These are phyloP conservation scores for Catharus minimus DNA, from an alignment of 2,113 vertebrate genomes.

Conservation along the genomic window DNA sequence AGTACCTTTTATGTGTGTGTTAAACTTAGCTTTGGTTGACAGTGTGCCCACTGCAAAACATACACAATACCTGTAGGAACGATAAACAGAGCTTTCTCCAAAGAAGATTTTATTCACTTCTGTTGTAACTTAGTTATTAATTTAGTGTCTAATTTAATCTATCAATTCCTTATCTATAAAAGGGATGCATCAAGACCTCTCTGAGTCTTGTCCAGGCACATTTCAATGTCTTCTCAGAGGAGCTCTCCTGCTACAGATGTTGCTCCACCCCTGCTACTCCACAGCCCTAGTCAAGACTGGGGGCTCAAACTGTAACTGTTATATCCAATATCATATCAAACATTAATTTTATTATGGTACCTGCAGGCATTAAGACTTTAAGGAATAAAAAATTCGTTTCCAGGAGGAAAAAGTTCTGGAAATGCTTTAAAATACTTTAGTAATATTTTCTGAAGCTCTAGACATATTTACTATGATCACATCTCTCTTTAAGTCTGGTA, in stretches of 20 bases:
- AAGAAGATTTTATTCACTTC: slow-evolving; percentile 7
- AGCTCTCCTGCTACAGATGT: neutral
- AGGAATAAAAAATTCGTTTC: neutral
- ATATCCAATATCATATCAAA: neutral
- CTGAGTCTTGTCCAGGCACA: slow-evolving; percentile 3
- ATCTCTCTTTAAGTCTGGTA: neutral
- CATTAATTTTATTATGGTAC: neutral
- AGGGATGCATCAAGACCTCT: neutral
- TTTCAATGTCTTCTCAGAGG: neutral
- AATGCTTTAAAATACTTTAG: neutral
- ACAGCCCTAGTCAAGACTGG: neutral
- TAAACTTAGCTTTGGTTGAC: slow-evolving; percentile 54
- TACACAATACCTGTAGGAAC: slow-evolving; percentile 36
- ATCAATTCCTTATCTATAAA: slow-evolving; percentile 27
- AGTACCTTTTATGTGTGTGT: slow-evolving; percentile 25
- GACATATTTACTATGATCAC: neutral
- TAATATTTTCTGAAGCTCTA: neutral
- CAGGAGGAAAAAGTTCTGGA: neutral
- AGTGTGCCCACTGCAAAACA: slow-evolving; percentile 55
- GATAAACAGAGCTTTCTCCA: slow-evolving; percentile 34
- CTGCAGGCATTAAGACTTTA: slow-evolving; percentile 1
- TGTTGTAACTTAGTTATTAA: neutral
- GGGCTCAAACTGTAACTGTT: neutral
- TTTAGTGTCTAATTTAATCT: neutral
- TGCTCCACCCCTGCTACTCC: neutral